A percentile compares a stretch with the other conserved stretches of the same genome.
Evolutionary conservation across 2,888 invertebrate genomes (phyloP).

Genomic region (Eupithecia vulgata): DNA sequence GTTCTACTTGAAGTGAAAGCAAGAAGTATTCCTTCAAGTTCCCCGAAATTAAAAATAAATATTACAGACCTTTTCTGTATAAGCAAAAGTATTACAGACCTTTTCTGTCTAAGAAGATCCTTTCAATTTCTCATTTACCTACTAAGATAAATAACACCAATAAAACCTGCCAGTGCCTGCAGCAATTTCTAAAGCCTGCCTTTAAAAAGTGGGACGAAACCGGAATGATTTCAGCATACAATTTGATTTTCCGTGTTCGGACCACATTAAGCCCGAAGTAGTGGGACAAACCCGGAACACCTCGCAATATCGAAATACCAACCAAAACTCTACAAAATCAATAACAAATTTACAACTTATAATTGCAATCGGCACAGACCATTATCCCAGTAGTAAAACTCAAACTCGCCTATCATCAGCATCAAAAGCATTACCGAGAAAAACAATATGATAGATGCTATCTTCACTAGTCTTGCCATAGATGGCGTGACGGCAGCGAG

Average conservation of each 20-base stretch:
- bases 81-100: too few relatives aligned
- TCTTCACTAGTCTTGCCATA: constrained; percentile 72
- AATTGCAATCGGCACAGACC: constrained; percentile 33
- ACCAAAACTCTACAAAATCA: background rate
- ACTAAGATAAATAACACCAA: background rate
- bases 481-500: constrained; percentile 71
- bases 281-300: too few relatives aligned
- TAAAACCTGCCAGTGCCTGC: background rate
- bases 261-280: too few relatives aligned
- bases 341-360: constrained; percentile 1
- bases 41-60: too few relatives aligned
- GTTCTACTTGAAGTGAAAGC: background rate
- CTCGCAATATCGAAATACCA: too few relatives aligned
- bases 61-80: too few relatives aligned
- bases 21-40: background rate
- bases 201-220: too few relatives aligned
- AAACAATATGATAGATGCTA: constrained; percentile 66
- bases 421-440: constrained; percentile 66
- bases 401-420: constrained; percentile 46
- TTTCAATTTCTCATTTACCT: background rate
- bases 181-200: too few relatives aligned
- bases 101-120: too few relatives aligned
- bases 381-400: constrained; percentile 29
- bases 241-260: too few relatives aligned
- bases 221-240: too few relatives aligned